Evolutionary conservation across 2,888 invertebrate genomes (phyloP).

Genomic region (Epinotia brunnichana): DNA sequence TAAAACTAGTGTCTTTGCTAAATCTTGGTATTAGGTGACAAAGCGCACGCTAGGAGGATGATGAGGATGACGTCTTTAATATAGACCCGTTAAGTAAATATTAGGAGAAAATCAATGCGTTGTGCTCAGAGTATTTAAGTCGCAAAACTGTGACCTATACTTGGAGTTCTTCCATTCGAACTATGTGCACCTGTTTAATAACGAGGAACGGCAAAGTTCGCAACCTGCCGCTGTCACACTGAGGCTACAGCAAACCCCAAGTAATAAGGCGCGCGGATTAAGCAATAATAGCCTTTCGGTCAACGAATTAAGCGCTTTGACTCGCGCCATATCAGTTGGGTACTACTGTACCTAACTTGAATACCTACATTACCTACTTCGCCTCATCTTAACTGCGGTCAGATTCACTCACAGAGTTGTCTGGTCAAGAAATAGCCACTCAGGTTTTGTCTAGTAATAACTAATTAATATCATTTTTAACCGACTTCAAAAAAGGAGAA

Average conservation of each 20-base stretch:
- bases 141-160: conserved; percentile 9
- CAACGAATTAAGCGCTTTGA: too few relatives aligned
- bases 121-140: not conserved
- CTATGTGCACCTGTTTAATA: conserved; percentile 9
- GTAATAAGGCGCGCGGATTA: too few relatives aligned
- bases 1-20: too few relatives aligned
- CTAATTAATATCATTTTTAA: too few relatives aligned
- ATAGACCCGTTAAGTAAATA: not conserved
- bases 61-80: not conserved
- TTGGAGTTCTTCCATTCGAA: conserved; percentile 8
- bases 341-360: too few relatives aligned
- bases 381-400: not conserved
- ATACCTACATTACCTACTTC: conserved; percentile 1
- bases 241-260: too few relatives aligned
- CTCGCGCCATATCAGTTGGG: too few relatives aligned
- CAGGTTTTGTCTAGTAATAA: not conserved
- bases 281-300: too few relatives aligned
- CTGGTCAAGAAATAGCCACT: not conserved
- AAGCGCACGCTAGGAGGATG: too few relatives aligned
- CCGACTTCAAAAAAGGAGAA: too few relatives aligned
- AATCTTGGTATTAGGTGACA: too few relatives aligned
- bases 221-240: conserved; percentile 4
- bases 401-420: not conserved
- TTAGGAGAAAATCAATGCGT: not conserved
- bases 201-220: conserved; percentile 16